Conservation (phyloP, 2,113 vertebrate genomes). For the Daubentonia madagascariensis region DNA sequence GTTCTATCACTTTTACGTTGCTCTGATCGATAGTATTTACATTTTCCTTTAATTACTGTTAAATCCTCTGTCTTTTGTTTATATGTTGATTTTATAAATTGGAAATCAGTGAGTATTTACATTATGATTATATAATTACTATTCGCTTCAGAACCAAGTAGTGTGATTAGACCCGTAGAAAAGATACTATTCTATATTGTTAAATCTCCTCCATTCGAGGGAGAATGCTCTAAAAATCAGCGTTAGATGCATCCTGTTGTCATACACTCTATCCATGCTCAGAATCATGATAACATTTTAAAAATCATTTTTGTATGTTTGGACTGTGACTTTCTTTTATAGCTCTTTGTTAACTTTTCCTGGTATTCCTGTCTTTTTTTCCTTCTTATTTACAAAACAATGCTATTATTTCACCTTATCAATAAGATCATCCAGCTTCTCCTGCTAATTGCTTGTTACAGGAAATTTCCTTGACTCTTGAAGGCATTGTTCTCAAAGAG, state of each 20-base stretch:
- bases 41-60: neutral
- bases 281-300: neutral
- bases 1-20: neutral
- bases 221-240: neutral
- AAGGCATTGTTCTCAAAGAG: neutral
- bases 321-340: neutral
- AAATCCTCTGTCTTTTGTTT: neutral
- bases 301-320: neutral
- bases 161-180: neutral
- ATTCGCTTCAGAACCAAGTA: neutral
- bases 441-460: neutral
- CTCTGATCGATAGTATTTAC: neutral
- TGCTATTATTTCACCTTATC: neutral
- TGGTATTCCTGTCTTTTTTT: neutral
- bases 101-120: neutral
- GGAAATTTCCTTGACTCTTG: neutral
- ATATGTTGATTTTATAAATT: slow-evolving; percentile 11
- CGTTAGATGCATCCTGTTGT: neutral
- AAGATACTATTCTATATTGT: neutral
- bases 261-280: neutral
- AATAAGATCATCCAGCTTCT: neutral
- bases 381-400: neutral
- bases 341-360: neutral
- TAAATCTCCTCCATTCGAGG: neutral
- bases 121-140: neutral